Evolutionary conservation across 2,113 vertebrate genomes (phyloP).

Genomic region (Microtus montanus): DNA sequence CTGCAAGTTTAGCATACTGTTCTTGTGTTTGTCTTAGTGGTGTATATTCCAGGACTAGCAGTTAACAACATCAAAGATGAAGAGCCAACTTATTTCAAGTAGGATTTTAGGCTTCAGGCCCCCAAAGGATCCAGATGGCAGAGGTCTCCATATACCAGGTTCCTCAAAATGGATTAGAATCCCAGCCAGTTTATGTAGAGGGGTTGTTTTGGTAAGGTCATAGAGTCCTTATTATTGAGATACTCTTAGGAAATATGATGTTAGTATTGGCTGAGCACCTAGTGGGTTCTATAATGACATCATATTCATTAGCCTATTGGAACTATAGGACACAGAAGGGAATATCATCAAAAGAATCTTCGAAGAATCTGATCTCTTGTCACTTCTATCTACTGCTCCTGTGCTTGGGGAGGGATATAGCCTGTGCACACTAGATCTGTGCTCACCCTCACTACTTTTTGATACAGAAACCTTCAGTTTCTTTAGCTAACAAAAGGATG

Average conservation of each 20-base stretch:
- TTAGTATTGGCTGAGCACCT: neutral
- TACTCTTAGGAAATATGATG: neutral
- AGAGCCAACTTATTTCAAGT: neutral
- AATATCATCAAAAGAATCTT: neutral
- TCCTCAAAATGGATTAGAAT: neutral
- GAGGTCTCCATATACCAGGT: neutral
- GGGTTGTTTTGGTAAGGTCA: constrained; percentile 14
- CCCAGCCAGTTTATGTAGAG: neutral
- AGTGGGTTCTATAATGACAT: neutral
- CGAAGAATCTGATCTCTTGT: neutral
- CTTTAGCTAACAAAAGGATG: neutral
- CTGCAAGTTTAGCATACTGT: neutral
- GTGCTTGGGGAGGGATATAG: neutral
- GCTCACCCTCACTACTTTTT: accelerated
- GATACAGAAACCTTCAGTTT: neutral
- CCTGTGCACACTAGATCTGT: too few species aligned
- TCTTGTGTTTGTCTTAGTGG: neutral
- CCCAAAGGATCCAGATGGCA: neutral
- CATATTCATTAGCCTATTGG: neutral
- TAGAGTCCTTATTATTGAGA: neutral
- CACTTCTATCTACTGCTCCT: neutral
- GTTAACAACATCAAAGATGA: neutral
- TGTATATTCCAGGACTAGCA: neutral
- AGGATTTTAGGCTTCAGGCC: neutral
- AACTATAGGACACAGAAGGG: neutral